Evolutionary conservation across 2,113 vertebrate species (phyloP).

Genomic region (Gobio gobio): DNA sequence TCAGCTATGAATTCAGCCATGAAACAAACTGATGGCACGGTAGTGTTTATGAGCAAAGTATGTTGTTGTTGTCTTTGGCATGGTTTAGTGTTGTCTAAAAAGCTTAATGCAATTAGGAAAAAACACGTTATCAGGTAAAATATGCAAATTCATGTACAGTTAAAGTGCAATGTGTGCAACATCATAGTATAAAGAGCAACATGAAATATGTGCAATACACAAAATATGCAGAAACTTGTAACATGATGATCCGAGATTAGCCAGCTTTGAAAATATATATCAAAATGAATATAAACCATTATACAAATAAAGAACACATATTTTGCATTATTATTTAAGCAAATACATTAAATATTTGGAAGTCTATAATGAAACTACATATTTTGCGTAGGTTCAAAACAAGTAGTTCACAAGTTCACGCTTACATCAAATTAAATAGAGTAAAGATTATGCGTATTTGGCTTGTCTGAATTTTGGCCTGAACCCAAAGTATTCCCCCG

Average conservation of each 20-base stretch:
- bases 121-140: not conserved
- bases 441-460: no score
- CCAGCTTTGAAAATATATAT: not conserved
- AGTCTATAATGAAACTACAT: not conserved
- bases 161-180: not conserved
- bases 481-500: no score
- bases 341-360: not conserved
- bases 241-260: not conserved
- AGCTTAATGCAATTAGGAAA: not conserved
- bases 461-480: no score
- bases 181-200: not conserved
- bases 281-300: not conserved
- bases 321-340: not conserved
- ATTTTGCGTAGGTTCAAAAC: not conserved
- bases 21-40: not conserved
- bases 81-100: not conserved
- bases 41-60: not conserved
- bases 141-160: not conserved
- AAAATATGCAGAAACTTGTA: not conserved
- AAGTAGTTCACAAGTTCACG: no score
- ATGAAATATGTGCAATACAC: not conserved
- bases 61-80: no score
- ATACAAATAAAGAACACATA: not conserved
- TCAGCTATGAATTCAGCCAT: not conserved
- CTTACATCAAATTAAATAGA: no score